A percentile compares a stretch with the other conserved stretches of the same genome.
phyloP scores from a whole-genome alignment of 2,113 vertebrate genomes.

The Butorides virescens region DNA sequence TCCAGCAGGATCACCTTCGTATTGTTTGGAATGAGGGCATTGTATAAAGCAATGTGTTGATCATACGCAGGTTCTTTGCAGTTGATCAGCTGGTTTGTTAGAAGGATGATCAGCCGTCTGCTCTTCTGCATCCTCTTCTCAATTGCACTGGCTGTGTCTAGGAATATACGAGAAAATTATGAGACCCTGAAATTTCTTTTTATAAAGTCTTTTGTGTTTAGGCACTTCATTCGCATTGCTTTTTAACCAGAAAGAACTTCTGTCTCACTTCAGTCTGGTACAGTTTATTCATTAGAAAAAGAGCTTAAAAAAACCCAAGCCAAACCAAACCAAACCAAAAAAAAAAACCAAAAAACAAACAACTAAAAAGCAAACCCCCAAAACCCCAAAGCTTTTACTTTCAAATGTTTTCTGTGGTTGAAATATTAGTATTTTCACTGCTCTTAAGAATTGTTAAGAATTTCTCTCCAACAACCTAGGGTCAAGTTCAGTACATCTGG shows the following conservation, averaged over 20 bases:
- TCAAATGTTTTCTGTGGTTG: not conserved
- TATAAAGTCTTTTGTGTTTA: not conserved
- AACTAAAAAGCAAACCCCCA: not conserved
- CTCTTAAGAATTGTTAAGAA: not conserved
- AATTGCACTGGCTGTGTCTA: constrained; percentile 61
- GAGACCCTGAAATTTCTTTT: not conserved
- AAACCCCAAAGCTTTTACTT: not conserved
- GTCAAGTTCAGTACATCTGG: not conserved
- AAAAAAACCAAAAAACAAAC: not conserved
- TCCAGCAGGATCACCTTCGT: constrained; percentile 74
- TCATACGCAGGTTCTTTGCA: constrained; percentile 60
- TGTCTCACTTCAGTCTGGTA: not conserved
- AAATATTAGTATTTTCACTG: not conserved
- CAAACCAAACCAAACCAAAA: not conserved
- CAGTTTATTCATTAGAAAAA: not conserved
- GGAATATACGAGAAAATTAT: not conserved
- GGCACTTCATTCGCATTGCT: not conserved
- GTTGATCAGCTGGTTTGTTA: constrained; percentile 27
- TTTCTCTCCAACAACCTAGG: not conserved
- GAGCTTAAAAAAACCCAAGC: not conserved
- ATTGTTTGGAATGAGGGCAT: constrained; percentile 62
- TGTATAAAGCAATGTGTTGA: constrained; percentile 72
- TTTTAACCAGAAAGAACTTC: not conserved
- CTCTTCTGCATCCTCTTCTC: constrained; percentile 70
- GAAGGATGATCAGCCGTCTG: constrained; percentile 69